Base-by-base conservation (phyloP, 2,888 invertebrate species). In the Morpho helenor region DNA sequence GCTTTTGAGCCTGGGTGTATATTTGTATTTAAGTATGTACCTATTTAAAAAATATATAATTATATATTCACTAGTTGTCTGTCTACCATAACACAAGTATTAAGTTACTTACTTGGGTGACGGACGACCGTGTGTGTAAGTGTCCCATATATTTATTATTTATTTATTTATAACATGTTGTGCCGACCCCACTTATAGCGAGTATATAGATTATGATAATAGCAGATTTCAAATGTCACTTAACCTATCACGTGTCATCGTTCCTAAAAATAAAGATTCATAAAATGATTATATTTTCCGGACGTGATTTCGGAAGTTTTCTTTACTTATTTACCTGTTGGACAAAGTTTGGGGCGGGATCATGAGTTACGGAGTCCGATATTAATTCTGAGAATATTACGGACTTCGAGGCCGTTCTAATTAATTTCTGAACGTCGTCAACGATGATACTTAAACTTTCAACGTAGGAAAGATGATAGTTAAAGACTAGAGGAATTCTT, bases 241-340 rank as follows among this genome's bases (percentile, higher is more conserved):
- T 31, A 31, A 5, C 31, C 31, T 31, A 31, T 31, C 50, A 54
- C 59, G 61, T 49, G 50, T 50, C 49, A 31, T 47, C 50, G 39
- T 23, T 60, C 10, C 39, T 56, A 60, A 62, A 60, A 52, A 60
- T 52, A 54, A 57, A 52, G 59, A 62, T 60, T 66, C 62, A 66
- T 64, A 63, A 65, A 63, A 58, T 62, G 59, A 60, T 64, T 58
- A 60, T 55, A 56, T 53, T 62, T 63, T 44, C 53, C 57, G 52
- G 48, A 59, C 56, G 56, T 60, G 61, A 45, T 43, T 23, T 53
- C 42, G n/a, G 22, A 54, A 56, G 23, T 51, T 56, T 56, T 61
- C 48, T 52, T 49, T 40, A 49, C 53, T 47, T 61, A 56, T 64
- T 56, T 56, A 58, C 59, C 49, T 61, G 42, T 55, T 51, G 58